phyloP scores from a whole-genome alignment of 2,888 invertebrate species.

The Hirtodrosophila trivittata region DNA sequence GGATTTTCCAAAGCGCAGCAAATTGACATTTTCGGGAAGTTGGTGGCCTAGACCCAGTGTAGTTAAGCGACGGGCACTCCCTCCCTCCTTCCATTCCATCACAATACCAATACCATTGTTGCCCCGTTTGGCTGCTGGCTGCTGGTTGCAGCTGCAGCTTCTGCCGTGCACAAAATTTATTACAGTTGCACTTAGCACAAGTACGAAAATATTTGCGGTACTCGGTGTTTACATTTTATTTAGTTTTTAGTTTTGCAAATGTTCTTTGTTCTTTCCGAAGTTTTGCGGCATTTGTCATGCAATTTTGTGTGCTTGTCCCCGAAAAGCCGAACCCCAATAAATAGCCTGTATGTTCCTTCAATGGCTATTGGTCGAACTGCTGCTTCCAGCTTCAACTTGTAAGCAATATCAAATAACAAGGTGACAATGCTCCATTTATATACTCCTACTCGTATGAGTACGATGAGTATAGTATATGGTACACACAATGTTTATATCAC shows the following conservation, averaged over 20 bases:
- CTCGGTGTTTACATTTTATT: conserved; percentile 59
- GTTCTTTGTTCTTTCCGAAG: conserved; percentile 33
- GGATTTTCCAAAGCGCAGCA: conserved; percentile 23
- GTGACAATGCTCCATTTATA: conserved; percentile 1
- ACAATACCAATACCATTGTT: not conserved
- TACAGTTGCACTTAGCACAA: conserved; percentile 54
- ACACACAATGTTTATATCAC: not conserved
- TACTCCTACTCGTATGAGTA: not conserved
- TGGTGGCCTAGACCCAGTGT: conserved; percentile 30
- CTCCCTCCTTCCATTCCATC: no score
- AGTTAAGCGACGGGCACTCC: conserved; percentile 5
- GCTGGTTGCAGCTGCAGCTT: conserved; percentile 31
- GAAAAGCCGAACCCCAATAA: not conserved
- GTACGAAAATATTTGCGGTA: conserved; percentile 56
- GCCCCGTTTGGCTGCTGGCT: conserved; percentile 27
- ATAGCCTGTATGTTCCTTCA: not conserved
- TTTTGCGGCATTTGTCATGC: conserved; percentile 32
- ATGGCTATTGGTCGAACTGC: not conserved
- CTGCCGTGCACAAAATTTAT: conserved; percentile 56
- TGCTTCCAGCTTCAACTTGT: not conserved
- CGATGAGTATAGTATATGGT: no score
- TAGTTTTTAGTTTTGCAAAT: conserved; percentile 41
- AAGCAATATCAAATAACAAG: not conserved
- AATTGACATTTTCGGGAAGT: conserved; percentile 49
- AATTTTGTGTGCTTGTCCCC: conserved; percentile 1